phyloP scores from a whole-genome alignment of 2,888 invertebrate genomes.

The Apeira syringaria region DNA sequence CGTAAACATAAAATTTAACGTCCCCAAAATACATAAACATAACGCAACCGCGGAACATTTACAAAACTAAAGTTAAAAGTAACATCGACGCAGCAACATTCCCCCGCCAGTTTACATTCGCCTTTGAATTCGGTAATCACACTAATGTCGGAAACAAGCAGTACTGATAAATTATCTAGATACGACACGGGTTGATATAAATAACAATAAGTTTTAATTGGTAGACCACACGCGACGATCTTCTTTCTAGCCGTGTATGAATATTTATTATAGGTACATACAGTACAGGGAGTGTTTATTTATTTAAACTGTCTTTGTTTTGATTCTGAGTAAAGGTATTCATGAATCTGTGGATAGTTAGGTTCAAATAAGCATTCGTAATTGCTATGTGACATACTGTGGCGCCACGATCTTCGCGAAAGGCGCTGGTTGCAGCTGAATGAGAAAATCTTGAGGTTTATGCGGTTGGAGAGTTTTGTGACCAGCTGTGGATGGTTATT shows the following conservation, averaged over 20 bases:
- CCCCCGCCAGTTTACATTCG: constrained; percentile 10
- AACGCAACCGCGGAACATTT: not conserved
- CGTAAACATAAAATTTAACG: not conserved
- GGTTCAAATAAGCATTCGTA: too few relatives aligned
- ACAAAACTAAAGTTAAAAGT: not conserved
- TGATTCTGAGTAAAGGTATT: not conserved
- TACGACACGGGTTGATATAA: constrained; percentile 49
- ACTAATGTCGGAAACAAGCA: constrained; percentile 41
- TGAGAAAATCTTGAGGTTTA: too few relatives aligned
- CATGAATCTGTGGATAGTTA: too few relatives aligned
- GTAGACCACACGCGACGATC: constrained; percentile 69
- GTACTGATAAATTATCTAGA: constrained; percentile 53
- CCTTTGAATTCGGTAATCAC: constrained; percentile 38
- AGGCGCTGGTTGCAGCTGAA: too few relatives aligned
- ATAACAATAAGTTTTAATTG: constrained; percentile 68
- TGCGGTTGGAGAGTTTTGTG: too few relatives aligned
- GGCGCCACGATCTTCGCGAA: too few relatives aligned
- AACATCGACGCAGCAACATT: constrained; percentile 2
- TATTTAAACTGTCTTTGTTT: constrained; percentile 8
- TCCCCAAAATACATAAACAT: not conserved
- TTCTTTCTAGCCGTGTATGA: constrained; percentile 5
- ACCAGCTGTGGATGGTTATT: too few relatives aligned
- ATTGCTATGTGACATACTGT: too few relatives aligned
- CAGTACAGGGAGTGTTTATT: constrained; percentile 20
- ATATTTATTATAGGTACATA: constrained; percentile 18